Evolutionary conservation across 2,113 vertebrate genomes (phyloP), one percentile per base, ranked within the genome.

Genomic region (Eptesicus fuscus): DNA sequence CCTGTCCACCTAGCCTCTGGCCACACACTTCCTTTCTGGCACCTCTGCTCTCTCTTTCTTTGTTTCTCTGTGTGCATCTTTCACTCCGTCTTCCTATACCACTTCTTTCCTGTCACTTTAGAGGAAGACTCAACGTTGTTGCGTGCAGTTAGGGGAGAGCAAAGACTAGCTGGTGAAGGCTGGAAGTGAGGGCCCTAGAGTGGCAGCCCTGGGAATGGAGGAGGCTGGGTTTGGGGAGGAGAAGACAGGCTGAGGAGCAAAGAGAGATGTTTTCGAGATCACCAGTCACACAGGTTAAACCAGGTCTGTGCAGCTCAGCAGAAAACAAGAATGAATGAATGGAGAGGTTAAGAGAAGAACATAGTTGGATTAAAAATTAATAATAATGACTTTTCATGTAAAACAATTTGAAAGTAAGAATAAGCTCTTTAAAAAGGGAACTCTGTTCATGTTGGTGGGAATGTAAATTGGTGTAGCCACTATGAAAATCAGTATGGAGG

Each of bases 141-240:
- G n/a, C 11, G 17, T 16, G 3, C 25, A 51, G 40, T 16, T 40
- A 23, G 25, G 10, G 37, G 4, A 59, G 5, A 74, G 65, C 63
- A 82, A 70, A 95, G n/a, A 59, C 30, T 9, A 56, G 23, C 10
- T 67, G 91, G 16, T 74, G 42, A 69, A 78, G 65, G 20, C n/a
- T 22, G 25, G 42, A 47, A 61, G 42, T 17, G 7, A 20, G 35
- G 23, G 35, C 37, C 5, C 16, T 4, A 23, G 20, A 70, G 61
- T 32, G 63, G 42, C 28, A 74, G 32, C 63, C n/a, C 35, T 44
- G 11, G 22, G 59, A 67, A 51, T 11, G 5, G 35, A 83, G 20
- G 18, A 5, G 8, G 9, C 22, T 9, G n/a, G 44, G 11, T n/a
- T 44, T 5, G 2, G 23, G 10, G 5, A 74, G 47, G 5, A 67